Evolutionary conservation across 2,888 invertebrate species (phyloP).

Genomic region (Autographa pulchrina): DNA sequence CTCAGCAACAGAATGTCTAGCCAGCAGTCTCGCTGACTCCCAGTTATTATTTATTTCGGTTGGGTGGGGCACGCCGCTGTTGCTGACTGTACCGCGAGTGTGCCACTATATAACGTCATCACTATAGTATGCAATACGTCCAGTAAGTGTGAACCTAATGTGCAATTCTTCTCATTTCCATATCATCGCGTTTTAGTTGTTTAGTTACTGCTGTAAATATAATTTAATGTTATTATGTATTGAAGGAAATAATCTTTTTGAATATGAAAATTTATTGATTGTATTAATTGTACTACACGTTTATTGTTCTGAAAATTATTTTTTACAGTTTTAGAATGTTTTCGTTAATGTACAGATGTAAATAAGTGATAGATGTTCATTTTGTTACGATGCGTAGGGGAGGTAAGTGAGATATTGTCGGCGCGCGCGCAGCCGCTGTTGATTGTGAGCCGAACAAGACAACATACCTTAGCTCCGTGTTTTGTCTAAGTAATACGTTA

Average conservation of each 20-base stretch:
- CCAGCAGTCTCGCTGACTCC: slow-evolving; percentile 25
- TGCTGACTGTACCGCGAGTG: slow-evolving; percentile 62
- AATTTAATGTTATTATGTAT: slow-evolving; percentile 82
- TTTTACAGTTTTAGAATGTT: slow-evolving; percentile 82
- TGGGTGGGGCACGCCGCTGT: slow-evolving; percentile 35
- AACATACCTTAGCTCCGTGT: slow-evolving; percentile 40
- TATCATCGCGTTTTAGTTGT: slow-evolving; percentile 86
- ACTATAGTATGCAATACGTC: slow-evolving; percentile 82
- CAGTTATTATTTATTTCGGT: slow-evolving; percentile 56
- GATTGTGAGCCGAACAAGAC: slow-evolving; percentile 38
- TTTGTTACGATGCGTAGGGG: slow-evolving; percentile 73
- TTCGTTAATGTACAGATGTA: slow-evolving; percentile 89
- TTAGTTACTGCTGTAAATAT: slow-evolving; percentile 87
- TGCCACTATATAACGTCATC: slow-evolving; percentile 73
- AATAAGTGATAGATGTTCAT: slow-evolving; percentile 84
- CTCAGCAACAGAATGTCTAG: slow-evolving; percentile 67
- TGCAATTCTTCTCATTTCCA: slow-evolving; percentile 89
- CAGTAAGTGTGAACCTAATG: slow-evolving; percentile 82
- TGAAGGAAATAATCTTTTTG: slow-evolving; percentile 70
- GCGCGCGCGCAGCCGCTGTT: slow-evolving; percentile 19
- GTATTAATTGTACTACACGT: slow-evolving; percentile 79
- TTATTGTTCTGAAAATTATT: slow-evolving; percentile 86
- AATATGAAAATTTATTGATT: slow-evolving; percentile 76
- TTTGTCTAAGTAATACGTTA: slow-evolving; percentile 36
- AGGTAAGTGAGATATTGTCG: slow-evolving; percentile 45